Percentiles rank a stretch among this genome's conserved stretches.
These are phyloP conservation scores for Eumeta japonica DNA, from an alignment of 1,140 invertebrate species.

Conservation along the genomic window DNA sequence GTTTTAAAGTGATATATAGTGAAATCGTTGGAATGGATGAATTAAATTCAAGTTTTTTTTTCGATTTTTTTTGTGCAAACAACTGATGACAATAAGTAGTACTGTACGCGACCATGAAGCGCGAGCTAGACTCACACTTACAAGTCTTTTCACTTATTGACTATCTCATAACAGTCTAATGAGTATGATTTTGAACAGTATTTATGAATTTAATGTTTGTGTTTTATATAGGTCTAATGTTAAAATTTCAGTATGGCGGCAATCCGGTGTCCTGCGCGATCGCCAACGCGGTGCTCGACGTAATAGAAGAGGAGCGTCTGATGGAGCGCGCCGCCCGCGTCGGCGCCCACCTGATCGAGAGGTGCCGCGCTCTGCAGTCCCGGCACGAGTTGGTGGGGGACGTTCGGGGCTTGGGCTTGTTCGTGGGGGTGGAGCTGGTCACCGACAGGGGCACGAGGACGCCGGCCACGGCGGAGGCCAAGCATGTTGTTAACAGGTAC, in stretches of 20 bases:
- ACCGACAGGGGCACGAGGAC: constrained; percentile 71
- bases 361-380: constrained; percentile 68
- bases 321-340: constrained; percentile 78
- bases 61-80: too few species aligned
- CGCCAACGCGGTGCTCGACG: constrained; percentile 91
- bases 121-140: too few species aligned
- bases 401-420: constrained; percentile 85
- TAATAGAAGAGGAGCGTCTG: constrained; percentile 86
- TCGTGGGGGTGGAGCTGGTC: constrained; percentile 93
- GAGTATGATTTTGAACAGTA: too few species aligned
- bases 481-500: constrained; percentile 74
- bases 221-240: too few species aligned
- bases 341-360: constrained; percentile 75
- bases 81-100: too few species aligned
- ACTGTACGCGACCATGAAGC: too few species aligned
- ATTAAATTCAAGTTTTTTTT: too few species aligned
- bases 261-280: constrained; percentile 97
- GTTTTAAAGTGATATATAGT: too few species aligned
- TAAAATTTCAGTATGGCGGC: constrained; percentile 87
- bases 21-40: too few species aligned
- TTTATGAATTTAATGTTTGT: too few species aligned
- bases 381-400: constrained; percentile 84
- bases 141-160: too few species aligned
- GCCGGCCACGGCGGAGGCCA: constrained; percentile 81
- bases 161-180: too few species aligned